Base-by-base conservation (phyloP, 2,888 invertebrate species). In the Phengaris arion region DNA sequence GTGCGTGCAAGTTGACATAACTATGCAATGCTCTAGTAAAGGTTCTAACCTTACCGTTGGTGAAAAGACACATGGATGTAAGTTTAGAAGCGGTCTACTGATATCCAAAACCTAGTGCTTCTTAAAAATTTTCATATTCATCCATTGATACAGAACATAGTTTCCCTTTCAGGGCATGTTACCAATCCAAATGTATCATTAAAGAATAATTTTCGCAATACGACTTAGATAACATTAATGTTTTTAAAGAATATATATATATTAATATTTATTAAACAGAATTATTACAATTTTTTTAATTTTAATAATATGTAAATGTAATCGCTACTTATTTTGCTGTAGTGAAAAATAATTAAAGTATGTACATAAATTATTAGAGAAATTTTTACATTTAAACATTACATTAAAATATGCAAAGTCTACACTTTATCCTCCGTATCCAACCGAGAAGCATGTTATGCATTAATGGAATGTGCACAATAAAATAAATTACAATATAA, bases 401-500 rank as follows among this genome's bases (percentile, higher is more conserved):
- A 13, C n/a, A n/a, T n/a, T n/a, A 51, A 72, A 72, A 54, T 52
- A 35, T 51, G 52, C 51, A 10, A 70, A 35, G n/a, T 46, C 10
- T 45, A 55, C n/a, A 74, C 45, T 55, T 45, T n/a, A 79, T 79
- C 81, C 6, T 6, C 57, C 74, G 46, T 57, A 48, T 46, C 15
- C 10, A 78, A 77, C 83, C 85, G 87, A 90, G 88, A 91, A 89
- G 86, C 87, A 89, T 89, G 90, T 91, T 90, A 87, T 86, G 90
- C 90, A 88, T 89, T 84, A 91, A 92, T 88, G 92, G 91, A 92
- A 92, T 92, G 91, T 89, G 84, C 85, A 87, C 84, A 84, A 88
- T 87, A 88, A 87, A 87, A 87, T 93, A 92, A 90, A 91, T 90
- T 92, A 93, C 91, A 93, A 86, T 89, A 89, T 87, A 87, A 86